Percentiles rank a stretch among this genome's conserved stretches.
Conservation (phyloP, 1,140 invertebrate genomes). For the Branchinecta lynchi region DNA sequence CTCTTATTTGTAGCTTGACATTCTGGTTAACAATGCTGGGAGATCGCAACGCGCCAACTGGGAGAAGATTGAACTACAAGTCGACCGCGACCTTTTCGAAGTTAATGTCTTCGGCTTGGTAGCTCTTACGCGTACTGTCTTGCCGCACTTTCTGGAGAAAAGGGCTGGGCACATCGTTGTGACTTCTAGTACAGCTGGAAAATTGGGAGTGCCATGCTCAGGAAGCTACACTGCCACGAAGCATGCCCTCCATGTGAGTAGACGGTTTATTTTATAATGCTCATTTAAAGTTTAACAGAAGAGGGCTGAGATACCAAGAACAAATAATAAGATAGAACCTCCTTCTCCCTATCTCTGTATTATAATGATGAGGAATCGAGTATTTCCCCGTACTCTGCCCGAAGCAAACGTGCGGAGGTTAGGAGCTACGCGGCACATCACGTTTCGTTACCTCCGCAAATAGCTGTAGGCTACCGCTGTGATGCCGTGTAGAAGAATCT, state of each 20-base stretch:
- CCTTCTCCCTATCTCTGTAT: no score
- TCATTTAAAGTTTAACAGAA: no score
- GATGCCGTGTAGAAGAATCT: no score
- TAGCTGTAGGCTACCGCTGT: no score
- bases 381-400: no score
- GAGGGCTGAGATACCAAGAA: no score
- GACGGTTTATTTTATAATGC: background rate
- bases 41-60: conserved; percentile 59
- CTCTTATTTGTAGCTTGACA: conserved; percentile 43
- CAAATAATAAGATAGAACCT: no score
- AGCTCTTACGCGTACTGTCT: conserved; percentile 47
- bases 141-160: conserved; percentile 45
- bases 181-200: conserved; percentile 53
- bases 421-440: no score
- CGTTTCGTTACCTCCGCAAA: no score
- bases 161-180: conserved; percentile 50
- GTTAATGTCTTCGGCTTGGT: conserved; percentile 63
- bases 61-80: conserved; percentile 53
- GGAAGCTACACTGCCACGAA: conserved; percentile 62
- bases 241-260: conserved; percentile 57
- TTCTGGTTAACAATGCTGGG: conserved; percentile 67
- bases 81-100: conserved; percentile 62
- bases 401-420: no score
- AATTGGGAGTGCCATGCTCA: conserved; percentile 51
- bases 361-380: no score